Percentiles rank a stretch among this genome's conserved stretches.
phyloP scores from a whole-genome alignment of 1,140 invertebrate species.

The Habropoda laboriosa region DNA sequence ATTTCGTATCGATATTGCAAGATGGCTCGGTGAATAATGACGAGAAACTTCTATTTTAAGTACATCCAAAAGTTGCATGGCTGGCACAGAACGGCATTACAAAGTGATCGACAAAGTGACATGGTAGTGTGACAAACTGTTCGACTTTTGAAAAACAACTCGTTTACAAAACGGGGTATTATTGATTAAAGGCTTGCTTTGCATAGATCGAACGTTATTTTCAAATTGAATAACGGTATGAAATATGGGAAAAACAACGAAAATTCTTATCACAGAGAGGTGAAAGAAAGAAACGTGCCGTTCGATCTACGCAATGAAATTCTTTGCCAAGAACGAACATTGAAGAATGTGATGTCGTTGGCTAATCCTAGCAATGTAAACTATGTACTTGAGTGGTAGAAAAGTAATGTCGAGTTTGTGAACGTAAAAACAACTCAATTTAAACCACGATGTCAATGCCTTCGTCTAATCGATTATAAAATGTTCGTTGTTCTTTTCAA shows the following conservation, averaged over 20 bases:
- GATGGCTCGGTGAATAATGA: constrained; percentile 50
- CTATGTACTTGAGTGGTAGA: too few relatives aligned
- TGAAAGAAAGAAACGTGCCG: neutral
- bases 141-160: constrained; percentile 37
- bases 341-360: constrained; percentile 66
- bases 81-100: constrained; percentile 58
- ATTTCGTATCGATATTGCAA: constrained; percentile 31
- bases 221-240: neutral
- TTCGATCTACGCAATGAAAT: constrained; percentile 58
- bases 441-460: too few relatives aligned
- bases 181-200: neutral
- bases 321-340: constrained; percentile 32
- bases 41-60: constrained; percentile 56
- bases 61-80: constrained; percentile 67
- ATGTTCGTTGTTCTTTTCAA: too few relatives aligned
- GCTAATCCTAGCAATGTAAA: constrained; percentile 71
- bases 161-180: constrained; percentile 22
- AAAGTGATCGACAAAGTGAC: constrained; percentile 58
- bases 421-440: too few relatives aligned
- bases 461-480: too few relatives aligned
- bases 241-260: neutral
- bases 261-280: neutral
- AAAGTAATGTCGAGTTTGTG: too few relatives aligned
- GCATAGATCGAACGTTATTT: constrained; percentile 57
- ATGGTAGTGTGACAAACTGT: constrained; percentile 29